Base-by-base conservation (phyloP, 2,113 vertebrate species). In the Platichthys stellatus region DNA sequence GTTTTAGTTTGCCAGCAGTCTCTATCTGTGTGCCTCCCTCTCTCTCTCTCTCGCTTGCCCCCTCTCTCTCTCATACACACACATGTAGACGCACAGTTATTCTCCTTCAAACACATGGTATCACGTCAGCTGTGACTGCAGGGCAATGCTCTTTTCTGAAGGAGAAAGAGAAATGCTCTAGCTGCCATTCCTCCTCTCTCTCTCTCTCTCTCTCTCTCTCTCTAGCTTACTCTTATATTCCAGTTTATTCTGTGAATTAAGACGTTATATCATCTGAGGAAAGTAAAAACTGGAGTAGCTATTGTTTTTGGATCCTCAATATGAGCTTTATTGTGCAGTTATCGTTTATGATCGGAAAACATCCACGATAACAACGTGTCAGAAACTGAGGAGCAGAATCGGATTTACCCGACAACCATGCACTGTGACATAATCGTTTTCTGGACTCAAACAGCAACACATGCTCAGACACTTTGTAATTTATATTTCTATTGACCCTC, bases 1-100 rank as follows among this genome's bases (percentile, higher is more conserved):
- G 86, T 86, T 90, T 85, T 67, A 78, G 66, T 77, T 88, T 76
- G 82, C 86, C 77, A 86, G 83, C 80, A 76, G 57, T 63, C 59
- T 77, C 28, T 75, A 0, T 81, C 43, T 73, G 14, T 81, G 17
- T 81, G 58, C 20, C 58, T 4, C 14, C 18, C 73, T 38, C 63
- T 38, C 20, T 21, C 28, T 31, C 56, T 26, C 57, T 28, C 35
- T 59, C 2, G 1, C n/a, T 23, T 49, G 13, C 47, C 47, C 66
- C 9, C n/a, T 2, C 47, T 3, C 26, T 28, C 26, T 3, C 66
- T 8, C n/a, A 14, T 28, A 62, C 15, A 21, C 24, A 60, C 13
- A 58, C n/a, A 59, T 31, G 26, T 18, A 18, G 24, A 56, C 63
- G 17, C 26, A 54, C 18, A 10, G 28, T n/a, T 18, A 57, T 72